These are phyloP conservation scores for zebrafish (Danio rerio) DNA, from an alignment of 2,113 vertebrate species.

Conservation along the genomic window DNA sequence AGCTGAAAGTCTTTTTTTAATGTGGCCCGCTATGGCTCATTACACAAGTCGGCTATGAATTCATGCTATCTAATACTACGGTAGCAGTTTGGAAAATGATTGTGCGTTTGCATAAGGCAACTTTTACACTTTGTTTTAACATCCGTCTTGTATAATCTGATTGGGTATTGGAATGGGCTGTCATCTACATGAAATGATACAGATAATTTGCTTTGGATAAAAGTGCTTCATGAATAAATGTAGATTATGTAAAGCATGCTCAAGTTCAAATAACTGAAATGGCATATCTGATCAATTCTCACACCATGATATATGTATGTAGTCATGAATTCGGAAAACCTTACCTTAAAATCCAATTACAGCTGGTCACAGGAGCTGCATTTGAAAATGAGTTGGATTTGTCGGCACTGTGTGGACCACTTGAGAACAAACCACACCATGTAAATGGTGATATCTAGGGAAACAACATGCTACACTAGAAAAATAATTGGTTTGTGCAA, in stretches of 20 bases:
- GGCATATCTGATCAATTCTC: not conserved
- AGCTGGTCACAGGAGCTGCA: not conserved
- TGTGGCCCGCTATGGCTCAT: not conserved
- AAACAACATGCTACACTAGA: too few species aligned
- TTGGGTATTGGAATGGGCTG: conserved; percentile 17
- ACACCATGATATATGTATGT: not conserved
- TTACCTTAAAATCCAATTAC: not conserved
- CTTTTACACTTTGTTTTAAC: not conserved
- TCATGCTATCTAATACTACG: not conserved
- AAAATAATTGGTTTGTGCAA: too few species aligned
- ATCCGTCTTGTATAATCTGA: not conserved
- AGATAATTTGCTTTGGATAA: conserved; percentile 5
- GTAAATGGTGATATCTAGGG: too few species aligned
- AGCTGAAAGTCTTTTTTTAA: not conserved
- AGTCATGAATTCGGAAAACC: not conserved
- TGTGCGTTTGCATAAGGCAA: not conserved
- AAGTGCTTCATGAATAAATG: conserved; percentile 14
- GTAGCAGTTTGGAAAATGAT: not conserved
- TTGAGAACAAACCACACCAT: too few species aligned
- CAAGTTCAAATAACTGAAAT: not conserved
- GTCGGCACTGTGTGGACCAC: too few species aligned
- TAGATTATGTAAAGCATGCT: conserved; percentile 2
- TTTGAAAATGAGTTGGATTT: too few species aligned
- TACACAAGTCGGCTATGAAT: not conserved
- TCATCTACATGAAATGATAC: conserved; percentile 6